Conservation (phyloP, 2,797 vertebrate genomes). For the Semaprochilodus insignis region DNA sequence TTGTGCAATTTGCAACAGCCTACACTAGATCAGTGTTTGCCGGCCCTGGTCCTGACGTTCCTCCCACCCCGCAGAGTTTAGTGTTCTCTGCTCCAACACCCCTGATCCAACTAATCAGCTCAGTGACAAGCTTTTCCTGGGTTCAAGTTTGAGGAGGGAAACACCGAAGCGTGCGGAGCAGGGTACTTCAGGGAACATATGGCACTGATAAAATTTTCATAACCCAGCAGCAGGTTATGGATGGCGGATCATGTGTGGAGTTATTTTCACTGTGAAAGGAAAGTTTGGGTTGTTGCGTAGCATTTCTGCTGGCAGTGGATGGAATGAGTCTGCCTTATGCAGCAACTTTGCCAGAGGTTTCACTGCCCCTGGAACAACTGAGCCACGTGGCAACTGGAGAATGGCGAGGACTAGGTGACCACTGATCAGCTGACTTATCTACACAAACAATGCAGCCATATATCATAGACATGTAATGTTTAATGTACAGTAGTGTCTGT, state of each 20-base stretch:
- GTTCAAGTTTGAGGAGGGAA: neutral
- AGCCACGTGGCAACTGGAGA: neutral
- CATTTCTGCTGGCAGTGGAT: neutral
- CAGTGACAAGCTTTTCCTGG: neutral
- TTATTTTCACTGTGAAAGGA: neutral
- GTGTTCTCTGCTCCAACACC: neutral
- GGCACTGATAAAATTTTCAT: neutral
- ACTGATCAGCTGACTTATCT: too few species aligned
- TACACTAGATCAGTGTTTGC: neutral
- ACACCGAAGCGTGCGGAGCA: neutral
- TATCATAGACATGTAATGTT: too few species aligned
- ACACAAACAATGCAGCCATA: too few species aligned
- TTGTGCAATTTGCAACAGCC: neutral
- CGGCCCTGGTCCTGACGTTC: neutral
- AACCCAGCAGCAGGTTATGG: neutral
- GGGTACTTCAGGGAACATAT: neutral
- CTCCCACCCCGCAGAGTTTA: neutral
- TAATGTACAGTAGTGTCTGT: too few species aligned
- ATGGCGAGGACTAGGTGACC: neutral
- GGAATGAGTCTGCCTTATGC: neutral
- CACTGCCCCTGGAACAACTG: neutral
- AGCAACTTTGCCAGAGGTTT: neutral
- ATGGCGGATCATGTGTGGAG: neutral
- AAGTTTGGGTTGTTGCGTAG: neutral
- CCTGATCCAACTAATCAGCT: neutral